Evolutionary conservation across 2,888 invertebrate genomes (phyloP), one percentile per base, ranked within the genome.

Genomic region (Laspeyria flexula): DNA sequence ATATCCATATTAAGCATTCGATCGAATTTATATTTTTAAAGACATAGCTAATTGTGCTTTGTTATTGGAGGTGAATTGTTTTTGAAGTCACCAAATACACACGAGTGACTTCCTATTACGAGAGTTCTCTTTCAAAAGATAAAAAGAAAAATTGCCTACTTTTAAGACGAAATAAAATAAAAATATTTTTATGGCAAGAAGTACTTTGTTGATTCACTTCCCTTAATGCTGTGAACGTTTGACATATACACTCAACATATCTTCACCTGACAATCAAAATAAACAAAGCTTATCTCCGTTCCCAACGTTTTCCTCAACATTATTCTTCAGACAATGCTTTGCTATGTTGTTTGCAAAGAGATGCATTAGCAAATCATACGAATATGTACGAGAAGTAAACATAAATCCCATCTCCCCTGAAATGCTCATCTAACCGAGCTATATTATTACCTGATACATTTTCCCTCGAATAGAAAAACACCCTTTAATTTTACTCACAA

Each of bases 371-470:
- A 63, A 73, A 75, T 76, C 70, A 77, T 71, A 77, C 63, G 68
- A 71, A 76, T 70, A 71, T 55, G 59, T 71, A 73, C 57, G 59
- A 59, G 51, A 62, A 65, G 69, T 75, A 72, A 76, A 74, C 73
- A 80, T 75, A 80, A 80, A 80, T 78, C 73, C 66, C 58, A 55
- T 75, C 78, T 73, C 77, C 76, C 75, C 63, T 75, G 75, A 77
- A 83, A 77, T 77, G 75, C 72, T 82, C 82, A 81, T 81, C 77
- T 79, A 77, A 73, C 81, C 73, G 51, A 74, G 76, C 75, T 80
- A 73, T 81, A 81, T 81, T 85, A 84, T 81, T 84, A 85, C 81
- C 81, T 83, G 81, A 86, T 85, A 84, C 80, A 79, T 83, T 85
- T 80, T 77, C 77, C 78, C 73, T 73, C 63, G 72, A 78, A 78